Conservation (phyloP, 1,140 invertebrate species). For the Leptinotarsa texana region DNA sequence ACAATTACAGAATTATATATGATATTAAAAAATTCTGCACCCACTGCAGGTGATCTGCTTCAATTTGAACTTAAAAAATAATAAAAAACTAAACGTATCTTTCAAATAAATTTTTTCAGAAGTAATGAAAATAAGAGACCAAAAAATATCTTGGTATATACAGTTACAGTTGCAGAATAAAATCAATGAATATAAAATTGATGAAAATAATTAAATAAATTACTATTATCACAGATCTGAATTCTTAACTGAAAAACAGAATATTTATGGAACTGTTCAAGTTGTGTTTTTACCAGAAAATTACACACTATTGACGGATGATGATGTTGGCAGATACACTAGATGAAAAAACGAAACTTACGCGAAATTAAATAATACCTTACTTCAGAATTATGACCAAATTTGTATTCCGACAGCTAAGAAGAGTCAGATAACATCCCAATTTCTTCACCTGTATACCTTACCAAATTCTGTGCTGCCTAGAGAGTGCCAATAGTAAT, state of each 20-base stretch:
- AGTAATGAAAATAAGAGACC: too few relatives aligned
- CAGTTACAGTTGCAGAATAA: too few relatives aligned
- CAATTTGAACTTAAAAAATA: too few relatives aligned
- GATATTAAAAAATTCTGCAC: too few relatives aligned
- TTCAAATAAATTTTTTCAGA: too few relatives aligned
- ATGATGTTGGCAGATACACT: neutral
- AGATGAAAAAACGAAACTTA: neutral
- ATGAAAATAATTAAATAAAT: too few relatives aligned
- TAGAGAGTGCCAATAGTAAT: slow-evolving; percentile 14
- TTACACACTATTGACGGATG: neutral
- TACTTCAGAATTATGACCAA: neutral
- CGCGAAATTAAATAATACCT: neutral
- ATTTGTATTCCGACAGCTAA: too few relatives aligned
- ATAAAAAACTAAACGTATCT: too few relatives aligned
- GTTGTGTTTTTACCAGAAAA: neutral
- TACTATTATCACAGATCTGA: neutral
- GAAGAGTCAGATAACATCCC: neutral
- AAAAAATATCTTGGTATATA: too few relatives aligned
- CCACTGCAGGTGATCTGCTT: too few relatives aligned
- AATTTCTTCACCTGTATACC: neutral
- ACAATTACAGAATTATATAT: too few relatives aligned
- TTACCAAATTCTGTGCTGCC: neutral
- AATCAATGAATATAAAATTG: too few relatives aligned
- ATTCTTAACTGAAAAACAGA: slow-evolving; percentile 1
- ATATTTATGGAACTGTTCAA: neutral